These are phyloP conservation scores for Eupithecia inturbata DNA, from an alignment of 2,888 invertebrate species.

Conservation along the genomic window DNA sequence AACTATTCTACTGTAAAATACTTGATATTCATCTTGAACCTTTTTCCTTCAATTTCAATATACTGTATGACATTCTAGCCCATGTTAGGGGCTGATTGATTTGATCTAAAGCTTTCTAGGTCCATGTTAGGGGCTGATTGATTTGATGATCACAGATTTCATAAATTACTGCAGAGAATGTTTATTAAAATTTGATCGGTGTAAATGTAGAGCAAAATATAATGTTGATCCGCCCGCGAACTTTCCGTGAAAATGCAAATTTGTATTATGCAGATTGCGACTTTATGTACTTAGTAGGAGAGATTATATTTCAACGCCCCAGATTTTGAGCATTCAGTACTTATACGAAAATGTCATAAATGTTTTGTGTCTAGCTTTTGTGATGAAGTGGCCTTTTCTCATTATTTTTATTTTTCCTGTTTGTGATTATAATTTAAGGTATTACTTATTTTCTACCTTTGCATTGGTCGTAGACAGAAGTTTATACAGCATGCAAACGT, in stretches of 20 bases:
- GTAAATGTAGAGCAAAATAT: constrained; percentile 28
- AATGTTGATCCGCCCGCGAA: constrained; percentile 42
- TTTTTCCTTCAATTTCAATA: too few relatives aligned
- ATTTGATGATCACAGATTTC: too few relatives aligned
- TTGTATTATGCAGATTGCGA: constrained; percentile 41
- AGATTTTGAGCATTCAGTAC: constrained; percentile 46
- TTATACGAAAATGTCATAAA: constrained; percentile 57
- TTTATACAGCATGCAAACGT: neutral
- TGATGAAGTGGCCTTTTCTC: constrained; percentile 52
- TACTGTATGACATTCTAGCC: too few relatives aligned
- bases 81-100: too few relatives aligned
- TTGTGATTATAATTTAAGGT: constrained; percentile 48
- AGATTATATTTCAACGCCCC: constrained; percentile 40
- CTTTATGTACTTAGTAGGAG: constrained; percentile 35
- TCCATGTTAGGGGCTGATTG: too few relatives aligned
- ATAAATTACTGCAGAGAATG: too few relatives aligned
- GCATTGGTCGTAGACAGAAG: neutral
- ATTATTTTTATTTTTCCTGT: constrained; percentile 54
- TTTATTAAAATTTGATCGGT: too few relatives aligned
- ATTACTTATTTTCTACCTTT: neutral
- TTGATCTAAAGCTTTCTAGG: too few relatives aligned
- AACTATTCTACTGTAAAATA: too few relatives aligned
- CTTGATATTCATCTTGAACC: too few relatives aligned
- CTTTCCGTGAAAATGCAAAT: constrained; percentile 43
- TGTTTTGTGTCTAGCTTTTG: constrained; percentile 55